Percentiles rank a stretch among this genome's conserved stretches.
Conservation (phyloP, 2,797 vertebrate species). For the Lerista edwardsae region DNA sequence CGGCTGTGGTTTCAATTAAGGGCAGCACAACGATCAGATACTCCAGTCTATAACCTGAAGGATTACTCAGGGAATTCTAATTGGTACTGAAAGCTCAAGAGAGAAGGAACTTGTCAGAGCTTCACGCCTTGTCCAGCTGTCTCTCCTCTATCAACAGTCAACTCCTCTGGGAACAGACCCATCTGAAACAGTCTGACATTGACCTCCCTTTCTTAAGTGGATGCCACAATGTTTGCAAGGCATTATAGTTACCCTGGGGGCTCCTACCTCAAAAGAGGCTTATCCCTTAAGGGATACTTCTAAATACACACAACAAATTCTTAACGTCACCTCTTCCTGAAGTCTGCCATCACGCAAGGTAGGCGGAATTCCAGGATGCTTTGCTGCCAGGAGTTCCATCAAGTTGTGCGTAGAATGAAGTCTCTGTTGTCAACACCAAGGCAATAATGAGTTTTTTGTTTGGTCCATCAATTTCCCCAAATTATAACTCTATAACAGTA, state of each 20-base stretch:
- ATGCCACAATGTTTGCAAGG: background rate
- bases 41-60: background rate
- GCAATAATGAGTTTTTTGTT: background rate
- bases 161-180: background rate
- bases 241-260: background rate
- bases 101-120: background rate
- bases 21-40: background rate
- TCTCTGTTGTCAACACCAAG: constrained; percentile 78
- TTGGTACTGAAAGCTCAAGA: background rate
- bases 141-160: background rate
- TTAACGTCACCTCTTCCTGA: constrained; percentile 87
- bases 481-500: background rate
- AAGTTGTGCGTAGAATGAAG: constrained; percentile 98
- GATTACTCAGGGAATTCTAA: background rate
- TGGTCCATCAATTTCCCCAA: background rate
- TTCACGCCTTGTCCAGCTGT: background rate
- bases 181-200: background rate
- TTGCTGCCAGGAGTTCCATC: constrained; percentile 90
- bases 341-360: constrained; percentile 92
- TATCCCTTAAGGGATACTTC: no score
- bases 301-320: constrained; percentile 33
- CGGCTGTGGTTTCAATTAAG: background rate
- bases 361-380: constrained; percentile 93
- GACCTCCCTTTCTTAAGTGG: background rate
- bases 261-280: background rate